phyloP scores from a whole-genome alignment of 1,140 invertebrate species.

The Drosophila sp. region DNA sequence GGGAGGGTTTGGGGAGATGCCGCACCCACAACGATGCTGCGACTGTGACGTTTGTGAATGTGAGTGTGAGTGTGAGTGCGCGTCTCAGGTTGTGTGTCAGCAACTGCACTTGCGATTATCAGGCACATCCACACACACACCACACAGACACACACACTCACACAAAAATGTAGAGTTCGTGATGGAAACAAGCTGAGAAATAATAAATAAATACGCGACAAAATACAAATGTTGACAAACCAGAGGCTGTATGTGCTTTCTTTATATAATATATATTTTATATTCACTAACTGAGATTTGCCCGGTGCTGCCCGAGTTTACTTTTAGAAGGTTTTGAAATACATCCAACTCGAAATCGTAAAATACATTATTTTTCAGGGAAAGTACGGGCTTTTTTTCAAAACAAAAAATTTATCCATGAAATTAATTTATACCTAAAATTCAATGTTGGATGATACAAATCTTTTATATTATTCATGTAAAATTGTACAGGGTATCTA shows the following conservation, averaged over 20 bases:
- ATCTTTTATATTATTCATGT: too few relatives aligned
- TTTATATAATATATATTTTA: conserved; percentile 2
- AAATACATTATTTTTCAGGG: too few relatives aligned
- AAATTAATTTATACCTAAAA: too few relatives aligned
- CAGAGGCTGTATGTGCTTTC: conserved; percentile 6
- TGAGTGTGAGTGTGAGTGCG: conserved; percentile 13
- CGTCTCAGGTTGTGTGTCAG: conserved; percentile 40
- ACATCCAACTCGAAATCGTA: too few relatives aligned
- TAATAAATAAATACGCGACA: conserved; percentile 39
- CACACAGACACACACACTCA: background rate
- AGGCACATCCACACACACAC: conserved; percentile 32
- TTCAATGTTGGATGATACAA: too few relatives aligned
- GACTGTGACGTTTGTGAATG: too few relatives aligned
- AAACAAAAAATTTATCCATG: too few relatives aligned
- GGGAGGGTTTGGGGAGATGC: background rate
- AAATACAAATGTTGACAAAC: conserved; percentile 31
- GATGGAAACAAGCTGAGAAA: conserved; percentile 47
- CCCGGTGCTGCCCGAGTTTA: too few relatives aligned
- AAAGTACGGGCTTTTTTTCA: too few relatives aligned
- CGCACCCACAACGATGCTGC: conserved; percentile 54
- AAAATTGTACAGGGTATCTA: too few relatives aligned
- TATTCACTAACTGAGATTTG: background rate
- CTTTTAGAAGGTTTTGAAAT: too few relatives aligned
- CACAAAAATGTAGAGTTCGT: conserved; percentile 33
- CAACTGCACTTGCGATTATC: conserved; percentile 57